Conservation (phyloP, 2,888 invertebrate genomes). For the Oscheius sp. region DNA sequence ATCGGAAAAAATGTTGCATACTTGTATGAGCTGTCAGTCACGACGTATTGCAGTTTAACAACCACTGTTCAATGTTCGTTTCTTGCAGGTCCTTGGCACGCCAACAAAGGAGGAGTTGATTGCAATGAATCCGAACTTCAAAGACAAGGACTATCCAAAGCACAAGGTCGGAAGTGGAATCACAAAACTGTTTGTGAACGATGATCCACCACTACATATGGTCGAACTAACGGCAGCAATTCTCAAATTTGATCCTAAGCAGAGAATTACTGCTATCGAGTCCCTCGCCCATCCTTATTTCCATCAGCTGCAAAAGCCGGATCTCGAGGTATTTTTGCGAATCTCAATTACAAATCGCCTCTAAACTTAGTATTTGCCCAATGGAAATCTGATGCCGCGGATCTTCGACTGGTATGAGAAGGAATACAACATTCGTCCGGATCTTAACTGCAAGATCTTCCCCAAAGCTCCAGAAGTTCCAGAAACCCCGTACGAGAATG, state of each 20-base stretch:
- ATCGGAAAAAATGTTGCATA: not conserved
- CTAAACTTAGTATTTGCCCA: slow-evolving; percentile 33
- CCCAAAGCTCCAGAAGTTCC: slow-evolving; percentile 8
- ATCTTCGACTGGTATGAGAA: slow-evolving; percentile 55
- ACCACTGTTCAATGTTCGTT: not conserved
- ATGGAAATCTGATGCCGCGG: slow-evolving; percentile 36
- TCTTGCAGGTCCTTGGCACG: slow-evolving; percentile 43
- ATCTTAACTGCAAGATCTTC: slow-evolving; percentile 33
- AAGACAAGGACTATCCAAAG: slow-evolving; percentile 36
- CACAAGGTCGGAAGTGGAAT: slow-evolving; percentile 41
- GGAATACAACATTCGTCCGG: slow-evolving; percentile 37
- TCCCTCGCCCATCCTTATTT: slow-evolving; percentile 46
- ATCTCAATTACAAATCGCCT: not conserved
- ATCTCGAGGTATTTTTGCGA: slow-evolving; percentile 15
- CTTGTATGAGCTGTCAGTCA: not conserved
- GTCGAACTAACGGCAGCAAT: slow-evolving; percentile 38
- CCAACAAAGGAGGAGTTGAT: slow-evolving; percentile 48
- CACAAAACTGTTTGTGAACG: slow-evolving; percentile 10
- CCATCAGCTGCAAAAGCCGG: slow-evolving; percentile 32
- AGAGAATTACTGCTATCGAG: slow-evolving; percentile 41
- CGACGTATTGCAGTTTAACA: not conserved
- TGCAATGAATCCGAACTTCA: slow-evolving; percentile 20
- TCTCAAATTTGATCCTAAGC: slow-evolving; percentile 42
- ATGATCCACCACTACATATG: slow-evolving; percentile 1
- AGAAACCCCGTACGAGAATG: not conserved